Evolutionary conservation across 2,113 vertebrate genomes (phyloP).

Genomic region (Rhinoderma darwinii): DNA sequence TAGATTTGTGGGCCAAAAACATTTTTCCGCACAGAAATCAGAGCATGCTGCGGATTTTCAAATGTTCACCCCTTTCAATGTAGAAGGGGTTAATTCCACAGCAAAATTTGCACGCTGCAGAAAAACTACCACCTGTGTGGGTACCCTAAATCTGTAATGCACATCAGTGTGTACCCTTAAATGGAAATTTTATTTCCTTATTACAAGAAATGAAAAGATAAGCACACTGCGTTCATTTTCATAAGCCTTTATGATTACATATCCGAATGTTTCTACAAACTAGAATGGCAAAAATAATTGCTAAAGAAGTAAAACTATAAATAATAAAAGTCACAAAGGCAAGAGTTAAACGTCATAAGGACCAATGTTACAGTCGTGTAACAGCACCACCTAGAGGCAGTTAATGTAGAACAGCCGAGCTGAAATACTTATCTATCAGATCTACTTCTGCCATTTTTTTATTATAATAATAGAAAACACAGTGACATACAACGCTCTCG

Average conservation of each 20-base stretch:
- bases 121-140: too few relatives aligned
- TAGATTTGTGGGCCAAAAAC: too few relatives aligned
- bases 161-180: too few relatives aligned
- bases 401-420: neutral
- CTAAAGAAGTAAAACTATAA: neutral
- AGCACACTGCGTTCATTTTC: neutral
- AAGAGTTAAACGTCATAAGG: slow-evolving; percentile 1
- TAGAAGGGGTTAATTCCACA: too few relatives aligned
- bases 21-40: too few relatives aligned
- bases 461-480: neutral
- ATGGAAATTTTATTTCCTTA: too few relatives aligned
- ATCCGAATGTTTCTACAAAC: neutral
- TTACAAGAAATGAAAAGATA: too few relatives aligned
- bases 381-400: slow-evolving; percentile 72
- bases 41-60: too few relatives aligned
- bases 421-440: neutral
- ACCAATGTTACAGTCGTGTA: neutral
- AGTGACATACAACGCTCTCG: neutral
- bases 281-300: neutral
- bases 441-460: neutral
- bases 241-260: neutral
- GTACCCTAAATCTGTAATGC: too few relatives aligned
- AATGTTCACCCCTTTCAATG: too few relatives aligned
- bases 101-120: too few relatives aligned
- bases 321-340: neutral